Conservation (phyloP, 2,888 invertebrate genomes). For the Lochmaea capreae region DNA sequence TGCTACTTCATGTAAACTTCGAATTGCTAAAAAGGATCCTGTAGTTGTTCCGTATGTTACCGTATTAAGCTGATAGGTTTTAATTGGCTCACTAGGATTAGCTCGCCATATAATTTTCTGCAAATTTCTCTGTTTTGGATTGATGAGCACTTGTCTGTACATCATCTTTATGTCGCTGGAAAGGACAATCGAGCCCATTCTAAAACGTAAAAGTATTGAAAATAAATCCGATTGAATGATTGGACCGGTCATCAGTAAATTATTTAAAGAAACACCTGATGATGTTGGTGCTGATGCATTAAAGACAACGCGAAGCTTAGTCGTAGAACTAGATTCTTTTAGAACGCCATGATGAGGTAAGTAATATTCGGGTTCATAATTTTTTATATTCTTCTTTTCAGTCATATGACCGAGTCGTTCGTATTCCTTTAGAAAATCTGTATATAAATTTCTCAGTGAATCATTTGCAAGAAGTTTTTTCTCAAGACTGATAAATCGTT, state of each 20-base stretch:
- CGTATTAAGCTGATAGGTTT: constrained; percentile 38
- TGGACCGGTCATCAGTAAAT: constrained; percentile 34
- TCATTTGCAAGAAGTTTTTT: constrained; percentile 30
- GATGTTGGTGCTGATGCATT: constrained; percentile 39
- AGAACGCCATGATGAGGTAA: constrained; percentile 43
- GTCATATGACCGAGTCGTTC: constrained; percentile 39
- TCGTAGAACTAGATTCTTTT: constrained; percentile 28
- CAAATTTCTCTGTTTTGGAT: constrained; percentile 48
- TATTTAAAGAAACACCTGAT: constrained; percentile 39
- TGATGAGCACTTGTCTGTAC: constrained; percentile 30
- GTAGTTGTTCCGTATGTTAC: constrained; percentile 44
- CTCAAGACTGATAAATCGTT: constrained; percentile 21
- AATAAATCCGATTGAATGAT: constrained; percentile 43
- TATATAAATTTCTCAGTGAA: constrained; percentile 29
- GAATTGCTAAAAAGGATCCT: constrained; percentile 44
- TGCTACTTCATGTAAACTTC: constrained; percentile 37
- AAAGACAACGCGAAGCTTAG: constrained; percentile 28
- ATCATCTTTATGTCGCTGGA: constrained; percentile 44
- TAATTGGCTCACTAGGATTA: constrained; percentile 13
- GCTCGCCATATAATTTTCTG: constrained; percentile 10
- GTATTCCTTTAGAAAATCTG: constrained; percentile 38
- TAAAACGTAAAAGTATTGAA: constrained; percentile 39
- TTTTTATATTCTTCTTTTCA: constrained; percentile 5
- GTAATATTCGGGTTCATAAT: constrained; percentile 12
- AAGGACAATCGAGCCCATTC: constrained; percentile 37